These are phyloP conservation scores for Nephrotoma appendiculata DNA, from an alignment of 2,888 invertebrate species.

Conservation along the genomic window DNA sequence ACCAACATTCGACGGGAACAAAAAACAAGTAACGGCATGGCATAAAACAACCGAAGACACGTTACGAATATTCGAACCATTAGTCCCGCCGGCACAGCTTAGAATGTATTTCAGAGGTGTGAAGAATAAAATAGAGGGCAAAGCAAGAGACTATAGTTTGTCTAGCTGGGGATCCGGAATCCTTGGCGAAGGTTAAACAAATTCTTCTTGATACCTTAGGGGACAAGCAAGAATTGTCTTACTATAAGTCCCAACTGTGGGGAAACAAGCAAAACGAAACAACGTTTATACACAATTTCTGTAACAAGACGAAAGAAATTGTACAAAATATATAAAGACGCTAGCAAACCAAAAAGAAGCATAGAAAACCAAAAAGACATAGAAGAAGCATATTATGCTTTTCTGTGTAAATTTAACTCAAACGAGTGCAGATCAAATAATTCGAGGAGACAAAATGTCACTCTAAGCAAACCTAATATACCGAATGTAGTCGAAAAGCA, in stretches of 20 bases:
- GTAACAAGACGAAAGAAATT: no score
- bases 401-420: neutral
- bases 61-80: neutral
- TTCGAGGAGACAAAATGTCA: no score
- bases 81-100: neutral
- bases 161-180: neutral
- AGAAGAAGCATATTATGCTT: neutral
- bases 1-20: neutral
- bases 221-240: no score
- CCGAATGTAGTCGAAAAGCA: neutral
- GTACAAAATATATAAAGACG: no score
- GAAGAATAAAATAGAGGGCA: neutral
- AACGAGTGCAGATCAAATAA: no score
- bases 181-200: no score
- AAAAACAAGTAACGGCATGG: neutral
- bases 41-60: neutral
- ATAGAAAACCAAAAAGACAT: neutral
- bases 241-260: no score
- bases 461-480: neutral
- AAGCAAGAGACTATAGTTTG: neutral
- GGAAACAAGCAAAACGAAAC: no score
- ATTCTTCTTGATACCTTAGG: no score
- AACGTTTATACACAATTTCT: no score
- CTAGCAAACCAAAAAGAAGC: neutral
- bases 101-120: neutral